Evolutionary conservation across 2,113 vertebrate species (phyloP).

Genomic region (Halichoerus grypus): DNA sequence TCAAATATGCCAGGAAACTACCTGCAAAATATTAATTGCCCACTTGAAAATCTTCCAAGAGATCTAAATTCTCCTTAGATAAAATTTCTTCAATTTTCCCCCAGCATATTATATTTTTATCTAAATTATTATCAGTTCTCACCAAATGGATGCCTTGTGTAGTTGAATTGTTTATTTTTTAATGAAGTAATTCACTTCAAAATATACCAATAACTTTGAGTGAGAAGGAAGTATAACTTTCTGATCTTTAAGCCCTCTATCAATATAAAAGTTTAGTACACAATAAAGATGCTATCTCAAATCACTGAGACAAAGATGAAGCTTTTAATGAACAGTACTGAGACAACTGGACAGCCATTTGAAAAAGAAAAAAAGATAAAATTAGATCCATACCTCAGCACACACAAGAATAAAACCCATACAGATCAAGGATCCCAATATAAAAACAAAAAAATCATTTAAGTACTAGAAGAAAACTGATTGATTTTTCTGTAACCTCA

Average conservation of each 20-base stretch:
- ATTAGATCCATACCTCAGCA: constrained; percentile 1
- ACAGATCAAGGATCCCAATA: background rate
- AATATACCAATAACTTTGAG: background rate
- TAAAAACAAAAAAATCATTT: background rate
- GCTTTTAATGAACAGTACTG: background rate
- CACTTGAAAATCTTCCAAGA: constrained; percentile 2
- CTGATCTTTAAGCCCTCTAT: constrained; percentile 13
- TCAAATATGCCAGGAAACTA: constrained; percentile 4
- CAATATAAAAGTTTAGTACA: constrained; percentile 5
- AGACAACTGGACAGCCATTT: background rate
- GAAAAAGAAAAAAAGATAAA: background rate
- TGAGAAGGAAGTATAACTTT: constrained; percentile 53
- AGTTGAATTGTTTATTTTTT: background rate
- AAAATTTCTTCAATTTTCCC: background rate
- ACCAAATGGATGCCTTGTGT: background rate
- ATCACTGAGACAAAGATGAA: constrained; percentile 26
- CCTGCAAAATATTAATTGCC: constrained; percentile 7
- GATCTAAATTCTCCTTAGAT: background rate
- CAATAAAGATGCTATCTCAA: constrained; percentile 20
- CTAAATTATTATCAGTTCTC: constrained; percentile 23
- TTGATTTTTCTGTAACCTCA: background rate
- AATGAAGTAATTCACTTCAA: background rate
- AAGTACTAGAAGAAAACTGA: background rate
- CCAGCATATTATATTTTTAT: background rate
- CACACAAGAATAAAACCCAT: background rate